Evolutionary conservation across 2,888 invertebrate genomes (phyloP).

Genomic region (Maniola hyperantus): DNA sequence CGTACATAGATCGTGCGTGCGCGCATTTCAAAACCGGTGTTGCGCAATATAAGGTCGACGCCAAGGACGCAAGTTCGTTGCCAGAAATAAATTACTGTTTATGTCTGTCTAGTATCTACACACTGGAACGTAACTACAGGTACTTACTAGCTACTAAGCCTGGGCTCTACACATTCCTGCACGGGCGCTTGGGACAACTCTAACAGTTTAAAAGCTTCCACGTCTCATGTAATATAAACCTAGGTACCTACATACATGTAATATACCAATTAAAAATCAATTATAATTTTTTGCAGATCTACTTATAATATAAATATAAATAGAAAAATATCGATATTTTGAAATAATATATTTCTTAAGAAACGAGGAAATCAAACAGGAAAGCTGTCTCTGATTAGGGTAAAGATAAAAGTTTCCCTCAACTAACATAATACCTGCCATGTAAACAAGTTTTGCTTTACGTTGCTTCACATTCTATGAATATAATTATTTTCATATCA

Average conservation of each 20-base stretch:
- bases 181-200: constrained; percentile 1
- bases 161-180: constrained; percentile 20
- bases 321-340: background rate
- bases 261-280: background rate
- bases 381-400: constrained; percentile 1
- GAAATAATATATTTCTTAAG: background rate
- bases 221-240: background rate
- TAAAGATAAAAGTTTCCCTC: constrained; percentile 8
- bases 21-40: constrained; percentile 77
- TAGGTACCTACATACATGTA: background rate
- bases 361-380: constrained; percentile 11
- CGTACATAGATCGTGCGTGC: constrained; percentile 57
- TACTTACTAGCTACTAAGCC: constrained; percentile 10
- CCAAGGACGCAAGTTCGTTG: constrained; percentile 81
- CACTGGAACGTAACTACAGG: constrained; percentile 39
- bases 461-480: constrained; percentile 15
- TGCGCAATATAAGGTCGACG: constrained; percentile 81
- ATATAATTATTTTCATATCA: constrained; percentile 5
- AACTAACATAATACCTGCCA: constrained; percentile 6
- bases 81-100: constrained; percentile 79
- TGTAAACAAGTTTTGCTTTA: constrained; percentile 12
- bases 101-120: constrained; percentile 72
- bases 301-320: too few species aligned
- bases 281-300: background rate
- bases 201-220: constrained; percentile 13